Evolutionary conservation across 2,797 vertebrate genomes (phyloP), one percentile per base, ranked within the genome.

Genomic region (Hylomyscus alleni): DNA sequence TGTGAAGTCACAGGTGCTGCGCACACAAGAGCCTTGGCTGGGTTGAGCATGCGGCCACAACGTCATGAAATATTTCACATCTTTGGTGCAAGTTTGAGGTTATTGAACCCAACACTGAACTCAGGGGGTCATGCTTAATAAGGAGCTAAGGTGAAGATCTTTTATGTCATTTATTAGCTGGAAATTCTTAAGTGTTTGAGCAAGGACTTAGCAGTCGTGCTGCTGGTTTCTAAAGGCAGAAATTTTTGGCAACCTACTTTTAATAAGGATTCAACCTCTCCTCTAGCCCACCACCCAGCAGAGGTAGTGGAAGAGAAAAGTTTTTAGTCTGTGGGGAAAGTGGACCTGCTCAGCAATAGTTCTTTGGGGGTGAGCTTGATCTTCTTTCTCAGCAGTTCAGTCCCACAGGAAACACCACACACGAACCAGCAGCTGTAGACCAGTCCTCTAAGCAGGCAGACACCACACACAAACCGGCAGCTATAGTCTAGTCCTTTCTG

Each of bases 41-140:
- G 3, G 34, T 7, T n/a, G 26, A 14, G 4, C 22, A 34, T 19
- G 56, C 17, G 24, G 19, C 5, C 1, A 11, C n/a, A 2, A 24
- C 9, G 6, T 52, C 6, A 22, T 17, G 7, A 58, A 37, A 26
- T 17, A 80, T 8, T 50, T 26, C 75, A 6, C n/a, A 22, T n/a
- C 37, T n/a, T 92, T 89, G 94, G 40, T 95, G 83, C 65, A 91
- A 92, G 89, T 96, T 92, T 90, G 81, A 97, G 94, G 93, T 96
- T 89, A 97, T 89, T 96, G 78, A 95, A 85, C 75, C 89, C 95
- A 76, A 96, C 75, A 93, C 47, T 83, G 93, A 97, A 93, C 50
- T 54, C 52, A n/a, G 10, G 31, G n/a, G 8, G 2, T 78, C 47
- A 78, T 29, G 29, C 47, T 78, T 52, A 6, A 77, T 6, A 31